These are phyloP conservation scores for Hypercompe scribonia DNA, from an alignment of 2,888 invertebrate genomes.

Conservation along the genomic window DNA sequence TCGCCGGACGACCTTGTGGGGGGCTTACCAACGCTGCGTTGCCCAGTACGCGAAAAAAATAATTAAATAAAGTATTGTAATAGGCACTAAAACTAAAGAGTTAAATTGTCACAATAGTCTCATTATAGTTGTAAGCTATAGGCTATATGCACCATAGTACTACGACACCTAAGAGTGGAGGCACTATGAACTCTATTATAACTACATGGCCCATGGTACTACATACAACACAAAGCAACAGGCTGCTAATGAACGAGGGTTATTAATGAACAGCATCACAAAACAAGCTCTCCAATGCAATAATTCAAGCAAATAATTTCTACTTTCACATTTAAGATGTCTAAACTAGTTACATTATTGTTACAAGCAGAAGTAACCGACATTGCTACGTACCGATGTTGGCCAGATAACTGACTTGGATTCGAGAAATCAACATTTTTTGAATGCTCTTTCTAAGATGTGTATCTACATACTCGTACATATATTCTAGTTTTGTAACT, in stretches of 20 bases:
- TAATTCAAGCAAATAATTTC: conserved; percentile 22
- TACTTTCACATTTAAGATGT: conserved; percentile 32
- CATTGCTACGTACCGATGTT: conserved; percentile 29
- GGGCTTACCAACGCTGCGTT: no score
- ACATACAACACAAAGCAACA: conserved; percentile 3
- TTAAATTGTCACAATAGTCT: background rate
- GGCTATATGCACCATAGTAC: background rate
- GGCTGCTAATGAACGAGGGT: conserved; percentile 10
- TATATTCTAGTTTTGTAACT: conserved; percentile 39
- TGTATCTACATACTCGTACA: conserved; percentile 30
- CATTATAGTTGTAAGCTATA: background rate
- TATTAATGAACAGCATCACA: conserved; percentile 22
- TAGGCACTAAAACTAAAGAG: background rate
- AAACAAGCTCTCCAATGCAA: conserved; percentile 20
- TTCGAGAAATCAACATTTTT: conserved; percentile 46
- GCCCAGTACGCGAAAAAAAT: no score
- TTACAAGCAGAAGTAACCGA: conserved; percentile 34
- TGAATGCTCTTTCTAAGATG: conserved; percentile 35
- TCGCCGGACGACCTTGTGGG: no score
- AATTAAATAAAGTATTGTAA: background rate
- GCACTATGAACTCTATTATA: background rate
- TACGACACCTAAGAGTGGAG: background rate
- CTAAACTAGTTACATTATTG: conserved; percentile 42
- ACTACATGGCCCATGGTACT: background rate
- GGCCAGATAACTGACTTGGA: conserved; percentile 33